Percentiles rank a stretch among this genome's conserved stretches.
These are phyloP conservation scores for Epizoanthus fatuus DNA, from an alignment of 92 coral and sea anemone genomes.

Conservation along the genomic window DNA sequence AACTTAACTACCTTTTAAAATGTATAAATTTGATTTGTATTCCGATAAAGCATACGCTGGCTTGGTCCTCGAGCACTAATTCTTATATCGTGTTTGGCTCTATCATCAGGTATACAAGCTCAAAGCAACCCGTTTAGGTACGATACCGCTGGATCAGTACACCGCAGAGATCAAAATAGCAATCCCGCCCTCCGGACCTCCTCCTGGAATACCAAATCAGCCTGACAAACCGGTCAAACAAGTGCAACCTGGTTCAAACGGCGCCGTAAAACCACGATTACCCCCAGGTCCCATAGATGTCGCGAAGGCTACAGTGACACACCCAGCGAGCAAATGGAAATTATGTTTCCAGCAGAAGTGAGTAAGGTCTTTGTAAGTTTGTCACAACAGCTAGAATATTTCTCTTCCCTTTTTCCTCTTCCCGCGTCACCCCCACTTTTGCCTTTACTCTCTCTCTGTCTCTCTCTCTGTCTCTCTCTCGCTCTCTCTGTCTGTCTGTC, in stretches of 20 bases:
- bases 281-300: not conserved
- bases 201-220: not conserved
- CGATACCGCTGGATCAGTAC: conserved; percentile 17
- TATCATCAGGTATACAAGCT: conserved; percentile 16
- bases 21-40: too few species aligned
- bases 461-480: too few species aligned
- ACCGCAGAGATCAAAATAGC: conserved; percentile 16
- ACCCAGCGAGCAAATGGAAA: conserved; percentile 21
- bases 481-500: too few species aligned
- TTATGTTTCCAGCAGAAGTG: conserved; percentile 19
- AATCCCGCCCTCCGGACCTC: conserved; percentile 15
- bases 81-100: not conserved
- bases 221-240: not conserved
- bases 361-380: not conserved
- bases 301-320: not conserved
- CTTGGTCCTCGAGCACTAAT: not conserved
- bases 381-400: not conserved
- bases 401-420: too few species aligned
- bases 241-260: not conserved
- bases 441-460: too few species aligned
- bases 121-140: conserved; percentile 8
- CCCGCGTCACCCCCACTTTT: too few species aligned
- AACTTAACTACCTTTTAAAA: too few species aligned
- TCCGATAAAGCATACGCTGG: too few species aligned
- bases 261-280: not conserved